Percentiles rank a stretch among this genome's conserved stretches.
Evolutionary conservation across 2,797 vertebrate genomes (phyloP).

Genomic region (Aulostomus chinensis): DNA sequence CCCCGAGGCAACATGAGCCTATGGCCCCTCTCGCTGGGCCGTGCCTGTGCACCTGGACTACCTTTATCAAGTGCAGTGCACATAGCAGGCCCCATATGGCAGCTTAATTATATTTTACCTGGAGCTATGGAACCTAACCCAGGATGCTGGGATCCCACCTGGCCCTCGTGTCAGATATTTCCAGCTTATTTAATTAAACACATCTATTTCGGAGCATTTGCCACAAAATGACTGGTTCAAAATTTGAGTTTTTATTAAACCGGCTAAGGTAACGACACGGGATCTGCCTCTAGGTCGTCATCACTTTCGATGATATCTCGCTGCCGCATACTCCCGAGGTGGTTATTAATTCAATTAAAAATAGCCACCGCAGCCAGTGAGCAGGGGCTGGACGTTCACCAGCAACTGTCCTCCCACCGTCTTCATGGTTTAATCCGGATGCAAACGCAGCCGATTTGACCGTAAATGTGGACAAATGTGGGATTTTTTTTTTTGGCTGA

Average conservation of each 20-base stretch:
- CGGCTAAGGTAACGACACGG: background rate
- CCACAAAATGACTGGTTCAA: slow-evolving; percentile 11
- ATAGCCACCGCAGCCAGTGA: no score
- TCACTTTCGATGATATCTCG: no score
- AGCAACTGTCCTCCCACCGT: no score
- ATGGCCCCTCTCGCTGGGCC: no score
- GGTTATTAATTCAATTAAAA: no score
- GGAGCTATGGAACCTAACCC: no score
- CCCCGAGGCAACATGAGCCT: no score
- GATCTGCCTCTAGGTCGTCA: no score
- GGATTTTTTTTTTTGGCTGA: no score
- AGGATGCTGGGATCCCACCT: no score
- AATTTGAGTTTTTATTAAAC: slow-evolving; percentile 15
- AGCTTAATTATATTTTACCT: slow-evolving; percentile 17
- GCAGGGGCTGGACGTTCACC: no score
- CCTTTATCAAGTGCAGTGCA: slow-evolving; percentile 6
- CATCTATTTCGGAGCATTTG: slow-evolving; percentile 15
- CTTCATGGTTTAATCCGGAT: slow-evolving; percentile 48
- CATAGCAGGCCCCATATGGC: background rate
- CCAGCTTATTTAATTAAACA: slow-evolving; percentile 33
- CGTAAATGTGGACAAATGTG: slow-evolving; percentile 73
- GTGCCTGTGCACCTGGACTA: slow-evolving; percentile 2
- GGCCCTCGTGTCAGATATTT: slow-evolving; percentile 12
- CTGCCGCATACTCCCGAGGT: no score
- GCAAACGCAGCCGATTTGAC: slow-evolving; percentile 51